A percentile compares a stretch with the other conserved stretches of the same genome.
Conservation (phyloP, 1,140 invertebrate species). For the Procambarus clarkii region DNA sequence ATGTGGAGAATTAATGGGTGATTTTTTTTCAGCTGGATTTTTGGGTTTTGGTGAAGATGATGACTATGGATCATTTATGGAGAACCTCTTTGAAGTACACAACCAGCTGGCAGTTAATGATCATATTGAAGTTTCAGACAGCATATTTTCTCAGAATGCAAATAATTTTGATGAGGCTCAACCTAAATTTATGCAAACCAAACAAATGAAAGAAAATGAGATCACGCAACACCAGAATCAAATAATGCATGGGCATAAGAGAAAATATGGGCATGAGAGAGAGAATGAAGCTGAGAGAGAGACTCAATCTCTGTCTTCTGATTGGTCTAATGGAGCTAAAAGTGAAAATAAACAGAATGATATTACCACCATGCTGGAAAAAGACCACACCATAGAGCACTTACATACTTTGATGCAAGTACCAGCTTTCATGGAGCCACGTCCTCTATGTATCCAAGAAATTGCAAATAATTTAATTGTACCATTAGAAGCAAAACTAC, state of each 20-base stretch:
- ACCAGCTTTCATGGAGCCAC: neutral
- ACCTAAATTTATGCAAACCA: neutral
- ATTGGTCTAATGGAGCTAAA: neutral
- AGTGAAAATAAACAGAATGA: neutral
- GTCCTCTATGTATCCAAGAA: neutral
- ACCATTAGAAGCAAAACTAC: constrained; percentile 16
- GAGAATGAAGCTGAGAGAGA: neutral
- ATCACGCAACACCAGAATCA: neutral
- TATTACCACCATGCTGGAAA: neutral
- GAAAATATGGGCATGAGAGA: neutral
- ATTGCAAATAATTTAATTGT: neutral
- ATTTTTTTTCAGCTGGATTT: constrained; percentile 56
- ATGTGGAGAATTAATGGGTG: constrained; percentile 12
- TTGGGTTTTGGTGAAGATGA: constrained; percentile 51
- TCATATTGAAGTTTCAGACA: neutral
- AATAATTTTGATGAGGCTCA: neutral
- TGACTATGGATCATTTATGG: constrained; percentile 37
- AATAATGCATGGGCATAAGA: neutral
- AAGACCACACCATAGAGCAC: neutral
- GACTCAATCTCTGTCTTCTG: neutral
- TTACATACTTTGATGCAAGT: neutral
- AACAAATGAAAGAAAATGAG: neutral
- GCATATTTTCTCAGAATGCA: neutral
- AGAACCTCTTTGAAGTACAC: constrained; percentile 43
- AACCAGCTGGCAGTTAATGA: constrained; percentile 18